These are phyloP conservation scores for Ceratosolen fusciceps DNA, from an alignment of 1,140 invertebrate genomes.

Conservation along the genomic window DNA sequence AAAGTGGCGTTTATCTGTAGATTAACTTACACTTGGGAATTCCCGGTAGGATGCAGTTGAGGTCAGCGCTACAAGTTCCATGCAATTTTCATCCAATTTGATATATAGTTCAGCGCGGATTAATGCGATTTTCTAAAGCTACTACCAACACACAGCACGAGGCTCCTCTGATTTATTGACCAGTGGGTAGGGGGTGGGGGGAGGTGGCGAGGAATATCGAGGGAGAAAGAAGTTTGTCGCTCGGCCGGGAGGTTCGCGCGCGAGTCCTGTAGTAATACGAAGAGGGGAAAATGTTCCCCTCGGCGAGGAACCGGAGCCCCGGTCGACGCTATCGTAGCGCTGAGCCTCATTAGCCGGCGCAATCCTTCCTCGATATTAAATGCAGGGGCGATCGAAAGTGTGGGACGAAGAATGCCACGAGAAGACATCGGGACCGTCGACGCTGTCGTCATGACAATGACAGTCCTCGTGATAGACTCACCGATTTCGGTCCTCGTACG, in stretches of 20 bases:
- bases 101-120: background rate
- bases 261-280: no score
- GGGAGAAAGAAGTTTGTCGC: background rate
- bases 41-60: background rate
- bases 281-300: no score
- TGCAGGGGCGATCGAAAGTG: background rate
- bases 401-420: background rate
- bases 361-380: background rate
- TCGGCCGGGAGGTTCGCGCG: no score
- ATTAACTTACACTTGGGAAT: background rate
- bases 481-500: conserved; percentile 19
- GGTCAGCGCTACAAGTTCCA: background rate
- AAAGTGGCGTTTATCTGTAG: no score
- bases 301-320: no score
- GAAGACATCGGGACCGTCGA: background rate
- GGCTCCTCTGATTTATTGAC: background rate
- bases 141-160: background rate
- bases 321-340: no score
- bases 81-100: background rate
- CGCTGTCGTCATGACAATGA: no score
- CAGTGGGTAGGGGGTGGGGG: no score
- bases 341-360: no score
- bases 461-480: conserved; percentile 2
- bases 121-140: background rate
- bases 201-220: background rate